Conservation (phyloP, 2,797 vertebrate genomes). For the Microtus californicus region DNA sequence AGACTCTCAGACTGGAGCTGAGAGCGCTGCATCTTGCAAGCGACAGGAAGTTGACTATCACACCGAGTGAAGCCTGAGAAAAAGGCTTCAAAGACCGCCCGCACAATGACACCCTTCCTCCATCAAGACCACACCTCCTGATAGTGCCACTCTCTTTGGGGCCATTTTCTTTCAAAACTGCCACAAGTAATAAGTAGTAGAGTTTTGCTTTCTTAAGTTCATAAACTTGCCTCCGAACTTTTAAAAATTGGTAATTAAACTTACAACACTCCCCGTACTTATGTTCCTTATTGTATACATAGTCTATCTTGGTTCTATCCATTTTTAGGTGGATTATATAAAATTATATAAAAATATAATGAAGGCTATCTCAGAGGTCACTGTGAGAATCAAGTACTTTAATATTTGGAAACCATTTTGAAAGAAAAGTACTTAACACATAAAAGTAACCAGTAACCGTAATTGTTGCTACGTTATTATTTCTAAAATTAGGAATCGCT, state of each 20-base stretch:
- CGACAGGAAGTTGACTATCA: too few relatives aligned
- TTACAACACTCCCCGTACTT: neutral
- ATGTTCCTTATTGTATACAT: neutral
- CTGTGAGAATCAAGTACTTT: neutral
- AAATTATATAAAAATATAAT: constrained; percentile 21
- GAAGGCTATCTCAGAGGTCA: neutral
- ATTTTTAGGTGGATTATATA: neutral
- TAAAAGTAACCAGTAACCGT: neutral
- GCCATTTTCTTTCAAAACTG: too few relatives aligned
- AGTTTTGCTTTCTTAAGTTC: neutral
- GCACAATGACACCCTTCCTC: too few relatives aligned
- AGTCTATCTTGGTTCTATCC: neutral
- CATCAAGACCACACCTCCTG: too few relatives aligned
- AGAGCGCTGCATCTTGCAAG: too few relatives aligned
- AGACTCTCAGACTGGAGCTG: too few relatives aligned
- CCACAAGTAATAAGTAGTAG: too few relatives aligned
- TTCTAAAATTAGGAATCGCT: neutral
- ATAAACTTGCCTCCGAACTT: neutral
- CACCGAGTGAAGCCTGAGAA: too few relatives aligned
- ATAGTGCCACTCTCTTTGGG: too few relatives aligned
- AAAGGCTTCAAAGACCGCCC: too few relatives aligned
- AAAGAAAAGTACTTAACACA: neutral
- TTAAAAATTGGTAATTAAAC: neutral
- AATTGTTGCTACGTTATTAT: neutral
- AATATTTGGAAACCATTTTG: neutral